Percentiles rank a stretch among this genome's conserved stretches.
Evolutionary conservation across 92 coral and sea anemone species (phyloP).

Genomic region (Porites lobata): DNA sequence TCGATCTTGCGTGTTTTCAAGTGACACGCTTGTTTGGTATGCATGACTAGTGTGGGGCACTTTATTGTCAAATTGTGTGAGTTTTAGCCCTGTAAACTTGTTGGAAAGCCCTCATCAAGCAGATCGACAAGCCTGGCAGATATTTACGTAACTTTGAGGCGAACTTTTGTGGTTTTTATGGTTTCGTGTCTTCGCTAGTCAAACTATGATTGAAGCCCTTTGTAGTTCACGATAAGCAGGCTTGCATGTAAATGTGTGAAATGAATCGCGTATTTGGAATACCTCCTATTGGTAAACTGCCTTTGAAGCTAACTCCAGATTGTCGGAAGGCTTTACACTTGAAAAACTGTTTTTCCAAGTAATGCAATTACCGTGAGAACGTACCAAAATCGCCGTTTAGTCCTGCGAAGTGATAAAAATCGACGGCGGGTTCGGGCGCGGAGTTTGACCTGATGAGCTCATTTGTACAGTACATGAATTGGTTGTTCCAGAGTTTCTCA

Average conservation of each 20-base stretch:
- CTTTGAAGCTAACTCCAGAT: slow-evolving; percentile 50
- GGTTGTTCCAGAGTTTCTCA: background rate
- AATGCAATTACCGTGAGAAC: slow-evolving; percentile 22
- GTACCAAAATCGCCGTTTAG: slow-evolving; percentile 22
- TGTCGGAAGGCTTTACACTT: slow-evolving; percentile 59
- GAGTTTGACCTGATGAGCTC: background rate
- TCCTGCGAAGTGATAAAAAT: background rate
- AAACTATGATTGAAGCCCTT: slow-evolving; percentile 42
- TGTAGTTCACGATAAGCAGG: slow-evolving; percentile 54
- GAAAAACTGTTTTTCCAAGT: slow-evolving; percentile 27
- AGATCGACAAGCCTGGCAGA: background rate
- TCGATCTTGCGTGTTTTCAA: slow-evolving; percentile 51
- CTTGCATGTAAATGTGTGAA: slow-evolving; percentile 48
- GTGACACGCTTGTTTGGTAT: slow-evolving; percentile 54
- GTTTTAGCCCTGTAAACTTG: slow-evolving; percentile 11
- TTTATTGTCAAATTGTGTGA: slow-evolving; percentile 26
- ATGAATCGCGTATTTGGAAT: slow-evolving; percentile 74
- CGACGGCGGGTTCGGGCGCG: background rate
- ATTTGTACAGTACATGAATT: slow-evolving; percentile 21
- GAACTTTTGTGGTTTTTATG: slow-evolving; percentile 4
- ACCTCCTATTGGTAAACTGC: slow-evolving; percentile 78
- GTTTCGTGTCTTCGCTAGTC: slow-evolving; percentile 51
- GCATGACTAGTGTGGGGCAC: slow-evolving; percentile 42
- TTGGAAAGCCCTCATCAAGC: background rate
- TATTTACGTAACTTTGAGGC: background rate